Conservation (phyloP, 1,140 invertebrate genomes). For the Bombus difficillimus region DNA sequence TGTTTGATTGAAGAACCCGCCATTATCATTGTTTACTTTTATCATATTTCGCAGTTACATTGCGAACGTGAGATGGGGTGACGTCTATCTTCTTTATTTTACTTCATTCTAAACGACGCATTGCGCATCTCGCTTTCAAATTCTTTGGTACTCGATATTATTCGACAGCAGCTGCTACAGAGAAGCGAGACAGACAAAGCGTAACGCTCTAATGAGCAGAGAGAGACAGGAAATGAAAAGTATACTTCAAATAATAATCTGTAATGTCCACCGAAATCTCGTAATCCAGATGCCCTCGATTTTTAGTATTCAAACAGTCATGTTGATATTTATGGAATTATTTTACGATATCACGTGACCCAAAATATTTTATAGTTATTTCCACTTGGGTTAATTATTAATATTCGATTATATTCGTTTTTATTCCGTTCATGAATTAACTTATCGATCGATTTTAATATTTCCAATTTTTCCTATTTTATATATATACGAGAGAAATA, state of each 20-base stretch:
- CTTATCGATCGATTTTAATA: too few relatives aligned
- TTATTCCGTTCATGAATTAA: too few relatives aligned
- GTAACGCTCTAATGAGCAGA: conserved; percentile 34
- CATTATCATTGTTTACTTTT: conserved; percentile 36
- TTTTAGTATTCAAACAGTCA: not conserved
- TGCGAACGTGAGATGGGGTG: conserved; percentile 1
- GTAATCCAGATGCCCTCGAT: not conserved
- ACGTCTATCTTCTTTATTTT: conserved; percentile 53
- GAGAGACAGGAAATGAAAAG: not conserved
- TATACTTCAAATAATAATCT: not conserved
- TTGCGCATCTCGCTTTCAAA: conserved; percentile 75
- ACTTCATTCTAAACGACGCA: conserved; percentile 55
- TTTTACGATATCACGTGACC: not conserved
- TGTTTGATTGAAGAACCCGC: not conserved
- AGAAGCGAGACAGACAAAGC: not conserved
- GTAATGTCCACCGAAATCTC: not conserved
- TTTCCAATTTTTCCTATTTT: too few relatives aligned
- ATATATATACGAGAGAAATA: too few relatives aligned
- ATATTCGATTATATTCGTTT: too few relatives aligned
- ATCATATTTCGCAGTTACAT: conserved; percentile 51
- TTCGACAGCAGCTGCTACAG: conserved; percentile 76
- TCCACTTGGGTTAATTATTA: too few relatives aligned
- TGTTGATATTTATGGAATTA: not conserved
- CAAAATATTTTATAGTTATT: too few relatives aligned
- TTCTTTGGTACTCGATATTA: conserved; percentile 70